phyloP scores from a whole-genome alignment of 2,113 vertebrate genomes.

The Orcinus orca region DNA sequence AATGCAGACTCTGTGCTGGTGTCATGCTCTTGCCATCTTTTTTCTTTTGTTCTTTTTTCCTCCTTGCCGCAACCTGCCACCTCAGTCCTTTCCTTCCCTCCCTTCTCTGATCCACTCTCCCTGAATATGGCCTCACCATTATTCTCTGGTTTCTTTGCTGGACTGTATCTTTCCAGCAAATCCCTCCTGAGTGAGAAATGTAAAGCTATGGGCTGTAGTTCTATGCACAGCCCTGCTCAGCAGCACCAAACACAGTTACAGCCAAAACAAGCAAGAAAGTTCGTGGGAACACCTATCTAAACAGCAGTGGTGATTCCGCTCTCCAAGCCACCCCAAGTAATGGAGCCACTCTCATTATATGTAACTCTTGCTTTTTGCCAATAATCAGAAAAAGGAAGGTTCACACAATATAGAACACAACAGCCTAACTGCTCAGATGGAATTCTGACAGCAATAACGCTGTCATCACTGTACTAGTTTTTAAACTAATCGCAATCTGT shows the following conservation, averaged over 20 bases:
- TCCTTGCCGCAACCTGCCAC: neutral
- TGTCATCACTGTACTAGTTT: neutral
- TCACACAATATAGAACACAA: neutral
- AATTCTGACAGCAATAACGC: neutral
- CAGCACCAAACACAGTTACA: neutral
- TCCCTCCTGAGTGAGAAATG: constrained; percentile 2
- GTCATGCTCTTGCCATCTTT: neutral
- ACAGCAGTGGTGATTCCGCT: neutral
- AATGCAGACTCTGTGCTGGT: neutral
- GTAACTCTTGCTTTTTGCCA: constrained; percentile 29
- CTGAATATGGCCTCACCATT: neutral
- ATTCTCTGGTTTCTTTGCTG: constrained; percentile 10
- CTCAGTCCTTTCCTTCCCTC: neutral
- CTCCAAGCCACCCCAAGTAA: neutral
- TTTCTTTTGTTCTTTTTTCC: neutral
- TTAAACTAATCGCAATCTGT: neutral
- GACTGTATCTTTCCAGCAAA: neutral
- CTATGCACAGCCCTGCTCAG: neutral
- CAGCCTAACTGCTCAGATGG: neutral
- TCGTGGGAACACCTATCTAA: constrained; percentile 41
- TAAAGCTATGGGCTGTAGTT: neutral
- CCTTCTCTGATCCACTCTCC: neutral
- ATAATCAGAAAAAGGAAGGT: neutral
- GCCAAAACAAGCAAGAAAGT: constrained; percentile 55
- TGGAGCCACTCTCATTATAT: neutral